These are phyloP conservation scores for Tetrax tetrax DNA, from an alignment of 2,113 vertebrate species.

Conservation along the genomic window DNA sequence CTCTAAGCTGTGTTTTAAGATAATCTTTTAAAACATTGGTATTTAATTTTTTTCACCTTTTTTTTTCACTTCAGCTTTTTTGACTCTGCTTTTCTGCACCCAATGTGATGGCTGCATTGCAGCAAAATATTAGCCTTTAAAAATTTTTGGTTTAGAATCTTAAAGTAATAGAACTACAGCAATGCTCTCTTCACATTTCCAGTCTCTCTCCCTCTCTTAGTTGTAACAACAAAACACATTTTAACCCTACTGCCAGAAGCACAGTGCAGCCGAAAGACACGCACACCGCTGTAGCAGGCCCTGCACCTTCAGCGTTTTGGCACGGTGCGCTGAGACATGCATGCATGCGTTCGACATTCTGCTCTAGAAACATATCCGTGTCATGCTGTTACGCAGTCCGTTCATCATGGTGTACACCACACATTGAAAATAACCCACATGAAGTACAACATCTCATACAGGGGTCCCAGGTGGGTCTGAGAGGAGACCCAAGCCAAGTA, in stretches of 20 bases:
- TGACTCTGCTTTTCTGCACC: not conserved
- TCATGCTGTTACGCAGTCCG: not conserved
- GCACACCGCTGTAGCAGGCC: not conserved
- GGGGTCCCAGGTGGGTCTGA: not conserved
- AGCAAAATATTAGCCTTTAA: not conserved
- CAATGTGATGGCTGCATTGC: not conserved
- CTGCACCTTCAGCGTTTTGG: not conserved
- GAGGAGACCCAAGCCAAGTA: not conserved
- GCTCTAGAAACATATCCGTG: not conserved
- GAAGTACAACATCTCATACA: fast-evolving
- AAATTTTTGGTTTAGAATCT: not conserved
- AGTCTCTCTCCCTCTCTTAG: not conserved
- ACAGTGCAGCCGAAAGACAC: not conserved
- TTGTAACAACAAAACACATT: not conserved
- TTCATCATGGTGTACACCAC: fast-evolving
- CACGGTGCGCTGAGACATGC: not conserved
- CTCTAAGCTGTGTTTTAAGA: not conserved
- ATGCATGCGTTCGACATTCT: not conserved
- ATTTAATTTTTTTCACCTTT: not conserved
- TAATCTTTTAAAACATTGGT: not conserved
- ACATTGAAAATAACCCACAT: not conserved
- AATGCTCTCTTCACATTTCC: not conserved
- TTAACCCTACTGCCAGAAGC: not conserved
- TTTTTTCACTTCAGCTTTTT: not conserved
- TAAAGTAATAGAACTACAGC: not conserved